phyloP scores from a whole-genome alignment of 2,888 invertebrate genomes.

The Chesias legatella region DNA sequence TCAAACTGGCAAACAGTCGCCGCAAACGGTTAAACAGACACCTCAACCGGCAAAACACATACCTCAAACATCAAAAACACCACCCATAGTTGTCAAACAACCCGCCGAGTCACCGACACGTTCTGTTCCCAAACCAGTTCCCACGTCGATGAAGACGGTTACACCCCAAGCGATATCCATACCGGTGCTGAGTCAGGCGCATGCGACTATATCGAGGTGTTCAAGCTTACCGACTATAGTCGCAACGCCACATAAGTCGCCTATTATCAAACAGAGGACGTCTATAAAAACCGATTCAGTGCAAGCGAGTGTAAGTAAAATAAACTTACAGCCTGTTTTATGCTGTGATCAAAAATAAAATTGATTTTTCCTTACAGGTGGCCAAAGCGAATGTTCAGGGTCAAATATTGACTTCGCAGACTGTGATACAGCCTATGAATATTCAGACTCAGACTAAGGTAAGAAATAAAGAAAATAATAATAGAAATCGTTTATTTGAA shows the following conservation, averaged over 20 bases:
- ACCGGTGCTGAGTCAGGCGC: conserved; percentile 25
- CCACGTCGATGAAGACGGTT: conserved; percentile 18
- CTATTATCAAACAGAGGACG: conserved; percentile 60
- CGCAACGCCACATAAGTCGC: conserved; percentile 53
- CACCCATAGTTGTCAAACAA: conserved; percentile 23
- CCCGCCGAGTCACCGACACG: conserved; percentile 19
- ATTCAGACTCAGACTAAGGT: conserved; percentile 48
- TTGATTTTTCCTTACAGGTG: conserved; percentile 24
- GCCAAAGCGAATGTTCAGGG: conserved; percentile 32
- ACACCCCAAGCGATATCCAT: conserved; percentile 25
- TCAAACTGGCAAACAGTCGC: neutral
- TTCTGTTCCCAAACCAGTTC: conserved; percentile 15
- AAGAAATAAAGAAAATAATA: conserved; percentile 3
- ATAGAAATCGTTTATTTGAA: no score
- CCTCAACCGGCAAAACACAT: conserved; percentile 9
- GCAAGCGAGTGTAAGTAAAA: conserved; percentile 39
- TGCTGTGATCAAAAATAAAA: neutral
- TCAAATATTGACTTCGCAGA: conserved; percentile 32
- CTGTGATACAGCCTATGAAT: conserved; percentile 39
- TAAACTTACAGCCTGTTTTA: conserved; percentile 5
- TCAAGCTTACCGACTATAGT: conserved; percentile 44
- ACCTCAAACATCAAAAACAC: conserved; percentile 7
- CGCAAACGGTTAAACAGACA: neutral
- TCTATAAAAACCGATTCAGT: conserved; percentile 50
- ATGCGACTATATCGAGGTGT: conserved; percentile 39